Conservation (phyloP, 2,888 invertebrate genomes). For the Acanthoscelides obtectus region DNA sequence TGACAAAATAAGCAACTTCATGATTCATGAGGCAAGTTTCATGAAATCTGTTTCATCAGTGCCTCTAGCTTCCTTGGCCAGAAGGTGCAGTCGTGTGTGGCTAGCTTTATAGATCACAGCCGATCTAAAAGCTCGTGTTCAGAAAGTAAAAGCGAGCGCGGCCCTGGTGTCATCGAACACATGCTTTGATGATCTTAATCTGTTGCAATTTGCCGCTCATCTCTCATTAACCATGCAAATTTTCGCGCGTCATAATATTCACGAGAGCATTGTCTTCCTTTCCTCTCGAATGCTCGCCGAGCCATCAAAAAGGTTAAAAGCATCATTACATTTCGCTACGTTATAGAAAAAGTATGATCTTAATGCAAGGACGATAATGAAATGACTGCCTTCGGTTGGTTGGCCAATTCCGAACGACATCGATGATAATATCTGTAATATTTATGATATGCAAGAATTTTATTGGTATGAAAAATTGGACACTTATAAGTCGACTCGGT, state of each 20-base stretch:
- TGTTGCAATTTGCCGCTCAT: neutral
- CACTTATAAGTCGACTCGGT: too few relatives aligned
- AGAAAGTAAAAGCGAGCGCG: neutral
- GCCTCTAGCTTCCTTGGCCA: too few relatives aligned
- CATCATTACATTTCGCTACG: neutral
- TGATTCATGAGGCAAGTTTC: too few relatives aligned
- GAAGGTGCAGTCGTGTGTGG: too few relatives aligned
- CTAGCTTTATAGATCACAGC: too few relatives aligned
- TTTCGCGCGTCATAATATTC: neutral
- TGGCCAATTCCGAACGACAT: neutral
- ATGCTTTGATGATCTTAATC: neutral
- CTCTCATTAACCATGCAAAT: neutral
- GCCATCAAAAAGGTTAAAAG: neutral
- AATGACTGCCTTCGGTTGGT: neutral
- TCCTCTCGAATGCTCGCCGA: neutral
- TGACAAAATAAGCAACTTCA: too few relatives aligned
- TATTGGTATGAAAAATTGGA: too few relatives aligned
- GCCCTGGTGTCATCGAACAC: neutral
- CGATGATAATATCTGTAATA: neutral
- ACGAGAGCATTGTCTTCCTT: neutral
- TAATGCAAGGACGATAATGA: neutral
- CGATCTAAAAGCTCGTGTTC: neutral
- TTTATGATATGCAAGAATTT: neutral
- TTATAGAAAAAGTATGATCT: neutral
- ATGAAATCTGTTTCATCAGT: too few relatives aligned